Conservation (phyloP, 2,888 invertebrate species). For the Latrodectus hesperus region DNA sequence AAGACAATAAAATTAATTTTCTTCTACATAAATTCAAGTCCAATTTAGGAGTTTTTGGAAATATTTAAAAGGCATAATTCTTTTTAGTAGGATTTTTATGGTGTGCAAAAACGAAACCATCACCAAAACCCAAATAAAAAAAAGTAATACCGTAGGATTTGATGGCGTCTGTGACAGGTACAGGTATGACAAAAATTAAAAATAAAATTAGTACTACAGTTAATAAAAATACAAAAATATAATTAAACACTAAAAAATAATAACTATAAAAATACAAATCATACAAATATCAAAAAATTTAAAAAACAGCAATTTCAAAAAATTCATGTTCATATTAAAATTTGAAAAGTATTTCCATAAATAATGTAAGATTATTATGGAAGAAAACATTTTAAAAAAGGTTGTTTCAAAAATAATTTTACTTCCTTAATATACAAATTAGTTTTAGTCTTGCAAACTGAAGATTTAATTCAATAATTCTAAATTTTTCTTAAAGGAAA, state of each 20-base stretch:
- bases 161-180: constrained; percentile 63
- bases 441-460: too few species aligned
- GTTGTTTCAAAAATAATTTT: too few species aligned
- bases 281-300: too few species aligned
- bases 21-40: not conserved
- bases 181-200: constrained; percentile 37
- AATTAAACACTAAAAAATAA: constrained; percentile 4
- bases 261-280: not conserved
- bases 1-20: not conserved
- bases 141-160: constrained; percentile 64
- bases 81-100: not conserved
- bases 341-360: too few species aligned
- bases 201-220: constrained; percentile 43
- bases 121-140: constrained; percentile 54
- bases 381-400: too few species aligned
- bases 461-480: too few species aligned
- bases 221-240: constrained; percentile 51
- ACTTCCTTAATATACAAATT: too few species aligned
- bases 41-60: not conserved
- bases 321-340: too few species aligned
- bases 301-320: too few species aligned
- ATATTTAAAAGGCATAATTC: not conserved
- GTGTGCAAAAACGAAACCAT: constrained; percentile 24
- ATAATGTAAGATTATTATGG: too few species aligned
- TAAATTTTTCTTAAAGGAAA: too few species aligned